These are phyloP conservation scores for Spodoptera littoralis DNA, from an alignment of 2,888 invertebrate species.

Conservation along the genomic window DNA sequence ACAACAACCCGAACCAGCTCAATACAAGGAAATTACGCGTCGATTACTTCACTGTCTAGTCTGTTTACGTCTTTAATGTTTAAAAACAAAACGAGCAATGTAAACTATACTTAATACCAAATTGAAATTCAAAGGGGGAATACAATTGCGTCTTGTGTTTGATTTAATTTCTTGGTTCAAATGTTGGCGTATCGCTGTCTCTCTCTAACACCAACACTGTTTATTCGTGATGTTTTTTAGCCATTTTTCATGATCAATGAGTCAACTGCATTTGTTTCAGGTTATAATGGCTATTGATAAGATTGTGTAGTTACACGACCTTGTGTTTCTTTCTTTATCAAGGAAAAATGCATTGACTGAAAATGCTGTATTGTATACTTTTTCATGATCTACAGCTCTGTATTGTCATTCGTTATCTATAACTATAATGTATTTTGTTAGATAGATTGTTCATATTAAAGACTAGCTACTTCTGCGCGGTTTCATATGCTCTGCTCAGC, in stretches of 20 bases:
- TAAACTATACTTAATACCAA: background rate
- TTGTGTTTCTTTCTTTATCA: too few relatives aligned
- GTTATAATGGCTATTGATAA: too few relatives aligned
- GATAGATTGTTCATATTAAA: too few relatives aligned
- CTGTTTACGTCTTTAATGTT: constrained; percentile 1
- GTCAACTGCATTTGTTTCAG: background rate
- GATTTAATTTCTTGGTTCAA: constrained; percentile 20
- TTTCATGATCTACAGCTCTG: too few relatives aligned
- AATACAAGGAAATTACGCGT: constrained; percentile 51
- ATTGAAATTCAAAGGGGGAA: background rate
- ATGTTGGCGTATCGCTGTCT: constrained; percentile 18
- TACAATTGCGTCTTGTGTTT: constrained; percentile 5
- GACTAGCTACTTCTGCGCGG: too few relatives aligned
- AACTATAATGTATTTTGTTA: too few relatives aligned
- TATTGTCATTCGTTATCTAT: too few relatives aligned
- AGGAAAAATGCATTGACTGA: too few relatives aligned
- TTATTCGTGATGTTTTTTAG: constrained; percentile 6
- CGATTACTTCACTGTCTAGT: constrained; percentile 15
- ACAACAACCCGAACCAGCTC: constrained; percentile 22
- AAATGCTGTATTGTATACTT: too few relatives aligned
- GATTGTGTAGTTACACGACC: too few relatives aligned
- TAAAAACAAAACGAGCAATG: constrained; percentile 10
- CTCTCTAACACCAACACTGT: constrained; percentile 37
- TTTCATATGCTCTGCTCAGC: too few relatives aligned
- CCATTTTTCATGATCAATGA: constrained; percentile 26